These are phyloP conservation scores for Aegithalos caudatus DNA, from an alignment of 2,113 vertebrate species.

Conservation along the genomic window DNA sequence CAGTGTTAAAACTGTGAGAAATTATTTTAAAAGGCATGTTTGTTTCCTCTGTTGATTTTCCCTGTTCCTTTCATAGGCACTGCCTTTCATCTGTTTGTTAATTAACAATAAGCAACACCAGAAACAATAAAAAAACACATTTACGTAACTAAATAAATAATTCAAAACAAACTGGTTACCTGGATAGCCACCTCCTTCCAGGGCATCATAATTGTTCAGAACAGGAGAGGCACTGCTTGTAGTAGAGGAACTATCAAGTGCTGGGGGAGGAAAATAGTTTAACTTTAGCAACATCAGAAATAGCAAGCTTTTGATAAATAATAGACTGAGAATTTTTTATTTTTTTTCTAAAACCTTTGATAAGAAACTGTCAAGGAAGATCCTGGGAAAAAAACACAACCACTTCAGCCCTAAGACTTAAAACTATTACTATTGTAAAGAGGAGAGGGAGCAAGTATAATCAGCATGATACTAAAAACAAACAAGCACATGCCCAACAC, in stretches of 20 bases:
- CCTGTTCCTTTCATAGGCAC: not conserved
- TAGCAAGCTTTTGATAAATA: not conserved
- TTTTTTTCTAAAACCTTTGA: not conserved
- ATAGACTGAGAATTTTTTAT: not conserved
- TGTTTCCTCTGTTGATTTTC: not conserved
- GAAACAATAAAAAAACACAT: not conserved
- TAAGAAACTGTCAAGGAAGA: not conserved
- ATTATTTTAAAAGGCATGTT: not conserved
- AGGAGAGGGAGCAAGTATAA: not conserved
- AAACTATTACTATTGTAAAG: not conserved
- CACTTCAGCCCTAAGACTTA: not conserved
- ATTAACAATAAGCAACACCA: not conserved
- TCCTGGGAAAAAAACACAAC: not conserved
- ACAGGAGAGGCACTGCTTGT: constrained; percentile 91
- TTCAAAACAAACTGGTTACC: constrained; percentile 66
- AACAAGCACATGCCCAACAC: not conserved
- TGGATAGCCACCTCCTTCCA: constrained; percentile 91
- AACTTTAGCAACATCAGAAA: not conserved
- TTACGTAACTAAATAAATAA: not conserved
- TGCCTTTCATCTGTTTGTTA: not conserved
- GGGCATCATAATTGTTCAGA: constrained; percentile 88
- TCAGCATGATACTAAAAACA: not conserved
- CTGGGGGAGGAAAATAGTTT: constrained; percentile 59
- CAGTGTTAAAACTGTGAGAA: not conserved
- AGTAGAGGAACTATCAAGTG: constrained; percentile 91